Evolutionary conservation across 2,113 vertebrate genomes (phyloP).

Genomic region (Dasyornis broadbenti): DNA sequence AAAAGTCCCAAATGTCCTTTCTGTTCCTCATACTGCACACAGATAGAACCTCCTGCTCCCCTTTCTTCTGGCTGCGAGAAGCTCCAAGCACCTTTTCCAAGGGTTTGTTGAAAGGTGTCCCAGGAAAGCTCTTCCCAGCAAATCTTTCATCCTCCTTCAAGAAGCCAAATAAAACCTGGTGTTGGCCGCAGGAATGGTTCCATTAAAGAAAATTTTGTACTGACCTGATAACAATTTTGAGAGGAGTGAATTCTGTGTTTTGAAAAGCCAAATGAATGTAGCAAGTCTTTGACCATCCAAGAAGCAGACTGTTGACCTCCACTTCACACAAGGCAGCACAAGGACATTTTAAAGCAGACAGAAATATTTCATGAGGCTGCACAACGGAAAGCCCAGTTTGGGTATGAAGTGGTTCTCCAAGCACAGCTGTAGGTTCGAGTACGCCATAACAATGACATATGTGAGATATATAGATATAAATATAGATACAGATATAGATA

Average conservation of each 20-base stretch:
- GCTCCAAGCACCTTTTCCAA: neutral
- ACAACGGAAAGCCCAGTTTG: neutral
- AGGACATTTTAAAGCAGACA: neutral
- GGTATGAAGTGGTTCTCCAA: accelerated
- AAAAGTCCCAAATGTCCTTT: neutral
- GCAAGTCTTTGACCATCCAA: neutral
- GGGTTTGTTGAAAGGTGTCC: neutral
- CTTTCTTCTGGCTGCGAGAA: neutral
- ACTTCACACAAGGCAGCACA: neutral
- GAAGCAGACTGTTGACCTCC: neutral
- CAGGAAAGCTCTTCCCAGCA: neutral
- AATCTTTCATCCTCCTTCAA: neutral
- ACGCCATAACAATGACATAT: accelerated
- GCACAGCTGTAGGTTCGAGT: neutral
- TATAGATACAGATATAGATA: accelerated
- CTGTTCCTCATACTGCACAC: neutral
- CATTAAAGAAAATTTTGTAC: accelerated
- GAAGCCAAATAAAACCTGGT: neutral
- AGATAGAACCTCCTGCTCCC: neutral
- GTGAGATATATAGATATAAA: neutral
- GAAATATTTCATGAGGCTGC: neutral
- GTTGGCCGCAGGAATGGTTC: neutral
- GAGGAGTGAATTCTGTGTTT: neutral
- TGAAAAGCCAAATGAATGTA: neutral
- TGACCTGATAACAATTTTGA: neutral